Percentiles rank a stretch among this genome's conserved stretches.
Conservation (phyloP, 1,140 invertebrate genomes). For the Drosophila tsacasi region DNA sequence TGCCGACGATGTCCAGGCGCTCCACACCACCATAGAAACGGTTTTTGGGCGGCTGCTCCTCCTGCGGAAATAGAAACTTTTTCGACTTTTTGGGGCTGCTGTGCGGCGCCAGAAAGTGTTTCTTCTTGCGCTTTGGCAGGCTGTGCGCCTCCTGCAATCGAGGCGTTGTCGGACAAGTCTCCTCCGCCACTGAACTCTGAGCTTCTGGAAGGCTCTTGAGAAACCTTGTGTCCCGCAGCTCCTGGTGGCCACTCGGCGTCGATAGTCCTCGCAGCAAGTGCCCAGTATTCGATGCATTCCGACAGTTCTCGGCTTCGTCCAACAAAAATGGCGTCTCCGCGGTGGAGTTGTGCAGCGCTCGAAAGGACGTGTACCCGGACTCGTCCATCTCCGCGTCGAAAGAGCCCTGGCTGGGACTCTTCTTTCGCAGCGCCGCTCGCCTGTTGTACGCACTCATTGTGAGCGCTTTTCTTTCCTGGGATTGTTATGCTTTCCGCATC, state of each 20-base stretch:
- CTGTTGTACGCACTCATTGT: slow-evolving; percentile 67
- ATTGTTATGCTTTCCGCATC: slow-evolving; percentile 50
- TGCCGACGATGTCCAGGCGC: slow-evolving; percentile 59
- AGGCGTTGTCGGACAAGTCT: slow-evolving; percentile 38
- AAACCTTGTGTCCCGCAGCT: slow-evolving; percentile 10
- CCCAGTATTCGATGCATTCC: slow-evolving; percentile 53
- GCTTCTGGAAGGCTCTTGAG: slow-evolving; percentile 9
- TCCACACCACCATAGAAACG: slow-evolving; percentile 65
- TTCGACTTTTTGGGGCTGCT: slow-evolving; percentile 71
- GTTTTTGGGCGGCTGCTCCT: neutral
- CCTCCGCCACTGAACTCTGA: slow-evolving; percentile 5
- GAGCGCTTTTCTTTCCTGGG: slow-evolving; percentile 19
- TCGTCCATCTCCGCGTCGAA: slow-evolving; percentile 61
- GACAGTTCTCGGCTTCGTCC: slow-evolving; percentile 63
- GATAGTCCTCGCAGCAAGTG: slow-evolving; percentile 1
- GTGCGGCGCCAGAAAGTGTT: slow-evolving; percentile 48
- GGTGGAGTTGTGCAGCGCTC: slow-evolving; percentile 65
- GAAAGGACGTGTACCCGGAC: slow-evolving; percentile 74
- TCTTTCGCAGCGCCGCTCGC: slow-evolving; percentile 38
- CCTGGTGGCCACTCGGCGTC: slow-evolving; percentile 42
- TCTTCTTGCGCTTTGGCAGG: slow-evolving; percentile 53
- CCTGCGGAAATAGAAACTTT: slow-evolving; percentile 57
- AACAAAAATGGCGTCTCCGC: slow-evolving; percentile 76
- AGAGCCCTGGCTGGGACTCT: slow-evolving; percentile 16
- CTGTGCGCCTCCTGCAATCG: slow-evolving; percentile 23